A percentile compares a stretch with the other conserved stretches of the same genome.
Evolutionary conservation across 1,140 invertebrate genomes (phyloP).

Genomic region (Antheraea pernyi): DNA sequence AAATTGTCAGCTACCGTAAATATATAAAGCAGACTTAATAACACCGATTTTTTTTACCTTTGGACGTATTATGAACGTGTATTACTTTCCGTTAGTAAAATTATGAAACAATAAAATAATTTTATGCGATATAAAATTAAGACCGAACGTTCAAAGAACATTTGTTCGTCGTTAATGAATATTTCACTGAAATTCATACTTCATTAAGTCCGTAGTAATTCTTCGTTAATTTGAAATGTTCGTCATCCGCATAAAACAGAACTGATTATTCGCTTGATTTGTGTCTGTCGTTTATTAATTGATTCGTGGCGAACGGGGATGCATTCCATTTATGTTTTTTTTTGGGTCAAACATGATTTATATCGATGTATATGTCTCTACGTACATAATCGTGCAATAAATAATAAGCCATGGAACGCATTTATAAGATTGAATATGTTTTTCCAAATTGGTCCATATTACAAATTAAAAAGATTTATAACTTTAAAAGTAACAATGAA

Average conservation of each 20-base stretch:
- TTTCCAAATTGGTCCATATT: no score
- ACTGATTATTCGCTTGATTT: conserved; percentile 22
- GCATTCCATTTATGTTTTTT: neutral
- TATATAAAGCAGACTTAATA: no score
- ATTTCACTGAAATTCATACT: conserved; percentile 11
- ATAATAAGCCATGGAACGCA: no score
- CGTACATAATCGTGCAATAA: no score
- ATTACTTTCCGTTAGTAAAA: neutral
- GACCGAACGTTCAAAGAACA: neutral
- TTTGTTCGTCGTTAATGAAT: conserved; percentile 1
- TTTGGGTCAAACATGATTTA: no score
- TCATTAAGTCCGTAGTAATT: conserved; percentile 7
- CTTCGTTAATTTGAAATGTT: conserved; percentile 14
- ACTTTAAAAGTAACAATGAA: no score
- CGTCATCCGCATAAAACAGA: conserved; percentile 1
- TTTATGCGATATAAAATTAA: neutral
- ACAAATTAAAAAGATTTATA: no score
- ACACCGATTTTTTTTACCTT: no score
- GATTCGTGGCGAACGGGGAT: conserved; percentile 11
- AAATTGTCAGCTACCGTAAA: no score
- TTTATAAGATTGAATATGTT: no score
- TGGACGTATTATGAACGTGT: neutral
- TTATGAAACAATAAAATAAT: neutral
- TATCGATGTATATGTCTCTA: no score
- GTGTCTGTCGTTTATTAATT: conserved; percentile 23